Evolutionary conservation across 2,113 vertebrate species (phyloP).

Genomic region (Lophochroa leadbeateri): DNA sequence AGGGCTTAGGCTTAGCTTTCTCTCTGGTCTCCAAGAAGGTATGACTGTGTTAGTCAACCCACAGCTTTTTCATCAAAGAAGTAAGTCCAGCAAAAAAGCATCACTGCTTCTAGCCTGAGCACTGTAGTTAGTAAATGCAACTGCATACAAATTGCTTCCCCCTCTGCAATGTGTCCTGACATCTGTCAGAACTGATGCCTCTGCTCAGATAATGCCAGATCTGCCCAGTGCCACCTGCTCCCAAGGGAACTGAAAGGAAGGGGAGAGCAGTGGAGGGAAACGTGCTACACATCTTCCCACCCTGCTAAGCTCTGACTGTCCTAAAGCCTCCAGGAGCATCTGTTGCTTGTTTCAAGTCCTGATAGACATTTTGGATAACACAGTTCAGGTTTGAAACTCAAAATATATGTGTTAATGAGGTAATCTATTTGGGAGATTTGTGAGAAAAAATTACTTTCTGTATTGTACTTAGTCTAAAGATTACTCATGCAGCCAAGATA

Average conservation of each 20-base stretch:
- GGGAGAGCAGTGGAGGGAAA: background rate
- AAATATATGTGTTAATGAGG: background rate
- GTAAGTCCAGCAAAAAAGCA: background rate
- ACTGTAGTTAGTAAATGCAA: background rate
- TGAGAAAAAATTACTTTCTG: background rate
- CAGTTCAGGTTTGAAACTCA: background rate
- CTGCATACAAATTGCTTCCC: background rate
- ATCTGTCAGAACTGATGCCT: background rate
- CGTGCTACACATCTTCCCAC: background rate
- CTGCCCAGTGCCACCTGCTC: background rate
- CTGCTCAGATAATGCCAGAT: background rate
- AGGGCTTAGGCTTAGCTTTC: background rate
- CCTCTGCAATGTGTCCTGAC: background rate
- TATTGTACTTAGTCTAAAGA: background rate
- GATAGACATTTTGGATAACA: background rate
- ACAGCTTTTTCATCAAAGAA: background rate
- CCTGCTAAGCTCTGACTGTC: background rate
- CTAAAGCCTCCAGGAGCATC: background rate
- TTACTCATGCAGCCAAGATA: conserved; percentile 37
- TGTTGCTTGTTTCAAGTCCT: background rate
- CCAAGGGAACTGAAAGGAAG: background rate
- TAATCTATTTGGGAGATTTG: background rate
- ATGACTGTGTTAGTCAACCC: background rate
- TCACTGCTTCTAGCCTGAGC: background rate
- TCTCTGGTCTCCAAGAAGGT: background rate